Evolutionary conservation across 2,113 vertebrate species (phyloP).

Genomic region (Paramisgurnus dabryanus): DNA sequence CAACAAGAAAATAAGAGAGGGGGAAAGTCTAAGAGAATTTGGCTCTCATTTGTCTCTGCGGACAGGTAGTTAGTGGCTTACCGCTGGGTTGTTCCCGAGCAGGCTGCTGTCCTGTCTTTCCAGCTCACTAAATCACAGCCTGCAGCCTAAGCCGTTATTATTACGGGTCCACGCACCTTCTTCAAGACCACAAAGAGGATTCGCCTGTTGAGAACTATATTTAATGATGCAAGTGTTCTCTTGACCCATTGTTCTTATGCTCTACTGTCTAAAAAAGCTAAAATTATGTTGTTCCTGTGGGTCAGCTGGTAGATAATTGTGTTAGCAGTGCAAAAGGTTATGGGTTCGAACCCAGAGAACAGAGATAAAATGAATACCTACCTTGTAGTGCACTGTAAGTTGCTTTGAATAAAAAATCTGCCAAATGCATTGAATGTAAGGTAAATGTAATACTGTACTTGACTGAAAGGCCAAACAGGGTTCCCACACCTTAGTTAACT

Average conservation of each 20-base stretch:
- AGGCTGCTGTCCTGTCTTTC: constrained; percentile 43
- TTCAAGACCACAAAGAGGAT: constrained; percentile 48
- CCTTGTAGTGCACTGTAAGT: too few species aligned
- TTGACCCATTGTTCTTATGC: constrained; percentile 19
- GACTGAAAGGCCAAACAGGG: too few species aligned
- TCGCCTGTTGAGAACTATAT: constrained; percentile 41
- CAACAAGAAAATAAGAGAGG: constrained; percentile 26
- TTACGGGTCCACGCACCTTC: constrained; percentile 47
- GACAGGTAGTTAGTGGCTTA: constrained; percentile 54
- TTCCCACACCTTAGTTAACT: too few species aligned
- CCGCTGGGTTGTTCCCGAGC: constrained; percentile 28
- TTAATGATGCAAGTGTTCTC: constrained; percentile 40
- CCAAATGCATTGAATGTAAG: too few species aligned
- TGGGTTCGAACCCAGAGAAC: too few species aligned
- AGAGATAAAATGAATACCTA: too few species aligned
- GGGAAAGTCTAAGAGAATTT: constrained; percentile 40
- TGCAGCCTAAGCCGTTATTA: constrained; percentile 42
- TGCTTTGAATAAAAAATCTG: too few species aligned
- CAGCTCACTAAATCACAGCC: constrained; percentile 52
- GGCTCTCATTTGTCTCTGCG: constrained; percentile 49
- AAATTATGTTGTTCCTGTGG: too few species aligned
- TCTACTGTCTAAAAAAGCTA: too few species aligned
- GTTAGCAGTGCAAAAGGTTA: too few species aligned
- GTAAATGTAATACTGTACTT: too few species aligned
- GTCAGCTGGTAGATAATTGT: too few species aligned